These are phyloP conservation scores for Leptobrachium ailaonicum DNA, from an alignment of 2,113 vertebrate species.

Conservation along the genomic window DNA sequence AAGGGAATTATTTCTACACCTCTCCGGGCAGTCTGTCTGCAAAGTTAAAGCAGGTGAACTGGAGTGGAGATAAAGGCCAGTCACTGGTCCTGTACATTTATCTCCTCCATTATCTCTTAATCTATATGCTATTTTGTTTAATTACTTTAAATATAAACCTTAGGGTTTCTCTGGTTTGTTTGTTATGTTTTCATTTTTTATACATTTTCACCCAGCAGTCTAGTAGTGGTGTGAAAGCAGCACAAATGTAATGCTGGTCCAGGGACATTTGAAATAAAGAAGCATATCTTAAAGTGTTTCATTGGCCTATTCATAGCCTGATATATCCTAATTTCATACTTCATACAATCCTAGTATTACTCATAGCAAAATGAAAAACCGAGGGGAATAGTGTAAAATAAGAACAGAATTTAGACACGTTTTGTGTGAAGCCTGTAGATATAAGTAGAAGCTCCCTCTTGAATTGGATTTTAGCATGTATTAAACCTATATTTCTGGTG, in stretches of 20 bases:
- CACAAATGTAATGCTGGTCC: background rate
- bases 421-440: conserved; percentile 49
- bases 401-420: conserved; percentile 44
- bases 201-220: conserved; percentile 1
- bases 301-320: conserved; percentile 15
- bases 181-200: background rate
- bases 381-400: conserved; percentile 30
- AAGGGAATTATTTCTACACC: conserved; percentile 56
- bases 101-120: conserved; percentile 36
- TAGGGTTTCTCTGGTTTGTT: background rate
- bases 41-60: conserved; percentile 48
- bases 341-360: conserved; percentile 13
- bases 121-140: background rate
- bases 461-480: conserved; percentile 30
- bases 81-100: conserved; percentile 47
- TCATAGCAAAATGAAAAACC: conserved; percentile 44
- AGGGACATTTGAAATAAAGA: background rate
- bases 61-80: conserved; percentile 55
- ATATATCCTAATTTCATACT: conserved; percentile 51
- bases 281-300: conserved; percentile 12
- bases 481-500: conserved; percentile 41
- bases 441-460: conserved; percentile 47
- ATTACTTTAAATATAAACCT: background rate
- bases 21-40: conserved; percentile 52
- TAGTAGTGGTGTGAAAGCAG: background rate